Evolutionary conservation across 2,888 invertebrate genomes (phyloP), one percentile per base, ranked within the genome.

Genomic region (Icerya purchasi): DNA sequence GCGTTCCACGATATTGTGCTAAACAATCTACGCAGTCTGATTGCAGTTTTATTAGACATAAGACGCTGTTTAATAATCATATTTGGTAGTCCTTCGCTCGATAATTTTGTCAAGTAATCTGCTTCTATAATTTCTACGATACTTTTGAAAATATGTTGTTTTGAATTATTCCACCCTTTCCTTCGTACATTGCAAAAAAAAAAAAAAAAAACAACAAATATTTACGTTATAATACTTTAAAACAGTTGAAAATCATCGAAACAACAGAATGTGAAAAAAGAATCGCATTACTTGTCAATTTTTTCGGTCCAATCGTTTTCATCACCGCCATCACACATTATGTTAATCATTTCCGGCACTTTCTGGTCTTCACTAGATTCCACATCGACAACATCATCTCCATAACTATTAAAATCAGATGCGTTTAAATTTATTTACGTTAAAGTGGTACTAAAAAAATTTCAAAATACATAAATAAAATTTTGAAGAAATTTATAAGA

Each of bases 1-100:
- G 77, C 70, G 65, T 87, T 84, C 86, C 86, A 88, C n/a, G 77
- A 74, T 10, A 83, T 36, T 8, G 8, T 36, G 14, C 8, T 36
- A 36, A 36, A 36, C 36, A 36, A 36, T 36, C 36, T 5, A 36
- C 36, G 36, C 36, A 36, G 5, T 8, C 36, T 5, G 14, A 36
- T 36, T 36, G 36, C 36, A 8, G 36, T 36, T 36, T 36, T 36
- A 5, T 36, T 36, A 14, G 36, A 36, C 36, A 36, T 36, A 5
- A 36, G 14, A 5, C 36, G 36, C 14, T 36, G 5, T 36, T 36
- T 36, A 8, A 36, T 14, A 36, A 36, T 5, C 8, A 5, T 36
- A 36, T 36, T 36, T 36, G 36, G 8, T 36, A 36, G 14, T 36
- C 36, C 36, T 8, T 36, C 36, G 14, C 14, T 36, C 14, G 36